Evolutionary conservation across 2,113 vertebrate genomes (phyloP), one percentile per base, ranked within the genome.

Genomic region (Salvelinus namaycush): DNA sequence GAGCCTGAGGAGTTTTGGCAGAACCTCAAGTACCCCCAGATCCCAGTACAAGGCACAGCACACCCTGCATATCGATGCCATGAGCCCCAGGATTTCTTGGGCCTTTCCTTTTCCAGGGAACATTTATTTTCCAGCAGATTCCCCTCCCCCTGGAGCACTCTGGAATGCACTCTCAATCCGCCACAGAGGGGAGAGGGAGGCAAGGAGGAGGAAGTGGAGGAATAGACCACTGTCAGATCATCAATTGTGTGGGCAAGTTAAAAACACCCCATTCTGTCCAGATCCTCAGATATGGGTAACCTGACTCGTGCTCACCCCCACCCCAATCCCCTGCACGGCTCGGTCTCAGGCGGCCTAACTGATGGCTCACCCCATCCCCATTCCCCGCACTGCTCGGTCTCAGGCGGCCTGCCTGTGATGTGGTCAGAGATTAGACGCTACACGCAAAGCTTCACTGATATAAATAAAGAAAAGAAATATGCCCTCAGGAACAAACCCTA

Each of bases 1-100:
- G 34, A 76, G 83, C 87, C 83, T 16, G 26, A 74, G 81, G 84
- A 76, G 57, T 70, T 83, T 57, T 86, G 87, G 86, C 87, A 84
- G 75, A 6, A 60, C 51, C 84, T 84, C 83, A 83, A 49, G 3
- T 29, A 59, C 66, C 12, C 44, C 22, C 22, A 20, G 70, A 54
- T 71, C 22, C 29, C 18, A 68, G 27, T 27, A 20, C 27, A 67
- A 3, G 12, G 22, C 65, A 24, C 57, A 57, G 68, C 31, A 39
- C 76, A 18, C 73, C 34, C 73, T 84, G 34, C 26, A 68, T 70
- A 44, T 73, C 69, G 54, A 44, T 57, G 4, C 60, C 27, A 34
- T 8, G 29, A 72, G 72, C 27, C 27, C 70, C 72, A 75, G 34
- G 72, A 68, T 72, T 73, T 44, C 73, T 68, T 48, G 69, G 49